These are phyloP conservation scores for Progne subis DNA, from an alignment of 2,113 vertebrate genomes.

Conservation along the genomic window DNA sequence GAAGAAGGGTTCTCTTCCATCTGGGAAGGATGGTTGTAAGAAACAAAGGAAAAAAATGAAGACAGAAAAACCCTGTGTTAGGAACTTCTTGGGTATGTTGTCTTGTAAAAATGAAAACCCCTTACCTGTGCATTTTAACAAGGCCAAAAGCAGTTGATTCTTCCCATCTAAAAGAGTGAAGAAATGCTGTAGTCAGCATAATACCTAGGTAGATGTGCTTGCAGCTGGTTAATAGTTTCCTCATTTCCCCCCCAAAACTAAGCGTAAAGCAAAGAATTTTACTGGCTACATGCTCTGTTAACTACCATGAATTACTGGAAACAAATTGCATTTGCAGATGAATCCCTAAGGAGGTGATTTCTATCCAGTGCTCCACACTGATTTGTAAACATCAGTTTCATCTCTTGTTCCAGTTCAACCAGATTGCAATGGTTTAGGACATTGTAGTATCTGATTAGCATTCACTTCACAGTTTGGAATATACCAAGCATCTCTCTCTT, in stretches of 20 bases:
- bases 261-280: background rate
- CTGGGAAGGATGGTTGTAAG: background rate
- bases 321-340: background rate
- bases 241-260: background rate
- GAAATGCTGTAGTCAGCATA: background rate
- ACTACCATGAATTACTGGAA: background rate
- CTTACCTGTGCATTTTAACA: conserved; percentile 97
- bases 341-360: background rate
- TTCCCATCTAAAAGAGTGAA: conserved; percentile 86
- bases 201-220: background rate
- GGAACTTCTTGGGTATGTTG: background rate
- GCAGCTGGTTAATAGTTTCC: background rate
- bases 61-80: background rate
- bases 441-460: background rate
- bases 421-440: background rate
- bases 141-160: conserved; percentile 93
- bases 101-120: background rate
- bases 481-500: background rate
- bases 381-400: background rate
- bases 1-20: background rate
- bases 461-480: background rate
- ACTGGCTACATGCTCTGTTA: background rate
- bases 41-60: background rate
- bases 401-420: background rate
- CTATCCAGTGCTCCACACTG: background rate